A percentile compares a stretch with the other conserved stretches of the same genome.
These are phyloP conservation scores for Machimus rusticus DNA, from an alignment of 2,888 invertebrate genomes.

Conservation along the genomic window DNA sequence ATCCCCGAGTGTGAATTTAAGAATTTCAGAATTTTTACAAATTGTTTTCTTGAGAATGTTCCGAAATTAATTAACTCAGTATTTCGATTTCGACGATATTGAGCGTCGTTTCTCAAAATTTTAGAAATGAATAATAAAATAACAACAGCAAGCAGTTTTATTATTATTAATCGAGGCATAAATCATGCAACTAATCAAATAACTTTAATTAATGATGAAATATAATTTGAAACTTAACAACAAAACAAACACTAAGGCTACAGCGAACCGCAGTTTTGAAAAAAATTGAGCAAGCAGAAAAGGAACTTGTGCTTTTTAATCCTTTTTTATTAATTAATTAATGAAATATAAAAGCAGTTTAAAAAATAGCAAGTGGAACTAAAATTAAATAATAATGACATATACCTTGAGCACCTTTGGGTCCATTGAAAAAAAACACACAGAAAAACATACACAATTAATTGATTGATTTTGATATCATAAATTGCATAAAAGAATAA, in stretches of 20 bases:
- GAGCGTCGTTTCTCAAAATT: too few species aligned
- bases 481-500: neutral
- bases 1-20: too few species aligned
- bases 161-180: neutral
- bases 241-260: too few species aligned
- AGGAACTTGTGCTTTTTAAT: neutral
- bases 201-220: too few species aligned
- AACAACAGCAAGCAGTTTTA: neutral
- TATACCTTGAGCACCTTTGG: slow-evolving; percentile 62
- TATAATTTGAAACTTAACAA: too few species aligned
- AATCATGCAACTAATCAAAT: neutral
- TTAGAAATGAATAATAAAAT: neutral
- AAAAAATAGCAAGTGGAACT: neutral
- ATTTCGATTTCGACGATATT: too few species aligned
- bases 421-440: slow-evolving; percentile 51
- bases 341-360: neutral
- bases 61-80: too few species aligned
- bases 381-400: slow-evolving; percentile 45
- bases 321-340: neutral
- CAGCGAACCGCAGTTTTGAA: neutral
- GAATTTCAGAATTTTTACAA: neutral
- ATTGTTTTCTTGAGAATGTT: too few species aligned
- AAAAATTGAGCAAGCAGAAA: neutral
- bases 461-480: neutral
- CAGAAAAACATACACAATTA: slow-evolving; percentile 40